These are phyloP conservation scores for Entomobrya multifasciata DNA, from an alignment of 2,888 invertebrate species.

Conservation along the genomic window DNA sequence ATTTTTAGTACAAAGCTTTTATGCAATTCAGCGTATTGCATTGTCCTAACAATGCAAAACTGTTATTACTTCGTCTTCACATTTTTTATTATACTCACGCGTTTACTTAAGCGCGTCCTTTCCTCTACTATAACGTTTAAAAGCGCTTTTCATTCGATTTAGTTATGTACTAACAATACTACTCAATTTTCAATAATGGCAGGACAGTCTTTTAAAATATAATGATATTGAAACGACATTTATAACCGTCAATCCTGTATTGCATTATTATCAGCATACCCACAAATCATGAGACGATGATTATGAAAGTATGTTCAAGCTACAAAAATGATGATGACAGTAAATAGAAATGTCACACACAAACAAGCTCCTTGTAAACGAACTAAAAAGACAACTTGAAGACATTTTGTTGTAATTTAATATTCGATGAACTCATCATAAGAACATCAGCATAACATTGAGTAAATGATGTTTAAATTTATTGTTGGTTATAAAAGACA, in stretches of 20 bases:
- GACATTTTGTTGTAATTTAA: slow-evolving; percentile 21
- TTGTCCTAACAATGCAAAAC: too few species aligned
- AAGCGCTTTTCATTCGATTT: too few species aligned
- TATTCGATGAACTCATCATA: slow-evolving; percentile 9
- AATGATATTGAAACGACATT: not conserved
- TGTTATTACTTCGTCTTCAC: too few species aligned
- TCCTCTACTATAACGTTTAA: too few species aligned
- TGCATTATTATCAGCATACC: slow-evolving; percentile 16
- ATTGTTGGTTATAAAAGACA: not conserved
- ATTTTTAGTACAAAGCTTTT: too few species aligned
- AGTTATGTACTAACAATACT: too few species aligned
- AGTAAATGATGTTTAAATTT: not conserved
- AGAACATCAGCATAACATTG: not conserved
- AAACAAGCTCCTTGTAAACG: not conserved
- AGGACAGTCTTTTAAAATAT: not conserved
- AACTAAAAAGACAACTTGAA: slow-evolving; percentile 16
- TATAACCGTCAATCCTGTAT: slow-evolving; percentile 1
- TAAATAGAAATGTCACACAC: slow-evolving; percentile 20
- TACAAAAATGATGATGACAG: slow-evolving; percentile 22
- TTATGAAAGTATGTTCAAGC: slow-evolving; percentile 25
- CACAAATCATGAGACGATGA: slow-evolving; percentile 8
- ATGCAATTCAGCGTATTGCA: too few species aligned
- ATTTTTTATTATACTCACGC: too few species aligned
- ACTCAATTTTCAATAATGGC: too few species aligned
- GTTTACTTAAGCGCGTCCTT: too few species aligned